Conservation (phyloP, 2,888 invertebrate species). For the Sipha maydis region DNA sequence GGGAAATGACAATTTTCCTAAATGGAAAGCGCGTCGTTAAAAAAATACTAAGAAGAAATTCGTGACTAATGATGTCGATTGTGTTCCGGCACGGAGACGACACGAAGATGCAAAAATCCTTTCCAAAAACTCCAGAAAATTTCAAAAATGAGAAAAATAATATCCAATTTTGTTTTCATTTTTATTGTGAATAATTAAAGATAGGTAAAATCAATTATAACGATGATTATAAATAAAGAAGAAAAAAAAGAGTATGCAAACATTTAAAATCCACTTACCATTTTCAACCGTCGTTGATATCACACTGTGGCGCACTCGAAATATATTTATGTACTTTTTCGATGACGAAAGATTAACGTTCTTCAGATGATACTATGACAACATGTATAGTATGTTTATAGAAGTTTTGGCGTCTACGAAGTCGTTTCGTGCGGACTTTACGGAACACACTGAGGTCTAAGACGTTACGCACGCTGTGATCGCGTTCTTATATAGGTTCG, state of each 20-base stretch:
- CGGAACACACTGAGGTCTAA: constrained; percentile 55
- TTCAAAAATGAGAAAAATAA: constrained; percentile 6
- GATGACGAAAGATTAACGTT: not conserved
- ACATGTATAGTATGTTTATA: not conserved
- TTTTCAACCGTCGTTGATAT: not conserved
- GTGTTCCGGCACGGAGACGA: constrained; percentile 52
- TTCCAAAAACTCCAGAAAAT: not conserved
- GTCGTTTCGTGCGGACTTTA: constrained; percentile 24
- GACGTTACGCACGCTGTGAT: constrained; percentile 16
- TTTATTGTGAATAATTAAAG: too few species aligned
- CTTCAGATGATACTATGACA: not conserved
- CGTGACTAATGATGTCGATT: constrained; percentile 52
- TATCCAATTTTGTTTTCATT: not conserved
- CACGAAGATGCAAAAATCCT: constrained; percentile 24
- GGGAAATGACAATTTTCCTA: constrained; percentile 53
- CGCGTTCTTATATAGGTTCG: constrained; percentile 46
- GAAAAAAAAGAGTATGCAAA: not conserved
- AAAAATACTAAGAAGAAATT: constrained; percentile 50
- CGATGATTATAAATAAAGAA: too few species aligned
- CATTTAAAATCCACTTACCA: constrained; percentile 1
- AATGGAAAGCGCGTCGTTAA: constrained; percentile 36
- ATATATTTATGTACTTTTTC: not conserved
- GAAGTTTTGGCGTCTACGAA: not conserved
- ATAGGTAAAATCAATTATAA: too few species aligned
- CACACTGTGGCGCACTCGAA: not conserved